These are phyloP conservation scores for Coregonus clupeaformis DNA, from an alignment of 2,113 vertebrate species.

Conservation along the genomic window DNA sequence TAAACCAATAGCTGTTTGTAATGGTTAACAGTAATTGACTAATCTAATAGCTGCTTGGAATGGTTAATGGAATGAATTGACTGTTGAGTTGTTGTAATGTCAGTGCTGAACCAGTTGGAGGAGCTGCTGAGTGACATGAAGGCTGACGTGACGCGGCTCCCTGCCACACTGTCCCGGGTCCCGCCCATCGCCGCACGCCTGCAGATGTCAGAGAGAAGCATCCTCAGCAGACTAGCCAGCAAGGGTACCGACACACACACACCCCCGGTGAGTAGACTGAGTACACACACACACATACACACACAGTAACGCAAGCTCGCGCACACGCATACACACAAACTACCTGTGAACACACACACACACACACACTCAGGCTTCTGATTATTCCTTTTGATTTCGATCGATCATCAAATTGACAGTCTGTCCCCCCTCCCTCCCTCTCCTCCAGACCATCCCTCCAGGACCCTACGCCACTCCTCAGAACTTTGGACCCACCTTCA, in stretches of 20 bases:
- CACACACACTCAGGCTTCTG: background rate
- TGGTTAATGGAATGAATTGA: constrained; percentile 14
- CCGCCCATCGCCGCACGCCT: constrained; percentile 90
- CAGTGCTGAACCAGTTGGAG: constrained; percentile 96
- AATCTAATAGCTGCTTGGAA: constrained; percentile 85
- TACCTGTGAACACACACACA: constrained; percentile 51
- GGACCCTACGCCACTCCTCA: constrained; percentile 89
- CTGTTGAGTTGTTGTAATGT: constrained; percentile 50
- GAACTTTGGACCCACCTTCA: constrained; percentile 84
- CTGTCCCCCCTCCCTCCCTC: background rate
- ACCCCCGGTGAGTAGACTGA: constrained; percentile 73
- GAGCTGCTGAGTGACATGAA: constrained; percentile 97
- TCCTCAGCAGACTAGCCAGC: constrained; percentile 92
- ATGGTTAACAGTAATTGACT: too few species aligned
- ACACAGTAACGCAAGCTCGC: background rate
- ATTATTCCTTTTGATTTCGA: too few species aligned
- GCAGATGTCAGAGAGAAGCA: constrained; percentile 95
- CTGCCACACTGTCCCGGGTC: constrained; percentile 87
- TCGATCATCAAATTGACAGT: background rate
- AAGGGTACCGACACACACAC: constrained; percentile 86
- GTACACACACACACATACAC: too few species aligned
- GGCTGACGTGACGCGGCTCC: constrained; percentile 91
- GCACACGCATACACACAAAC: background rate
- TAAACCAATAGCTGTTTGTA: constrained; percentile 40
- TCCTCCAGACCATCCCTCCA: constrained; percentile 83